phyloP scores from a whole-genome alignment of 2,113 vertebrate species.

The Craseonycteris thonglongyai region DNA sequence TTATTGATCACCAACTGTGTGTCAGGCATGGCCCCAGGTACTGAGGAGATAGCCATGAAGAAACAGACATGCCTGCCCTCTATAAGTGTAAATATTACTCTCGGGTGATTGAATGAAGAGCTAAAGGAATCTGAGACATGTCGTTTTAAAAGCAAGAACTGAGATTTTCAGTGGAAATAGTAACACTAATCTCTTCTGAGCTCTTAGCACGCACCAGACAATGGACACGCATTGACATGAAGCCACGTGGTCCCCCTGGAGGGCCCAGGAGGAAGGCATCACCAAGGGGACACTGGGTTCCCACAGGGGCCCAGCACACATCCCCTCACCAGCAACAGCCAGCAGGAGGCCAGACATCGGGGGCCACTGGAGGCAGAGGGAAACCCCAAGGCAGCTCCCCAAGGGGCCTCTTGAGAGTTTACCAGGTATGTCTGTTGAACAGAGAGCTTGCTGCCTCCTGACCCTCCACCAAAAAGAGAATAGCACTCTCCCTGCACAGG shows the following conservation, averaged over 20 bases:
- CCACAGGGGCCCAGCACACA: not conserved
- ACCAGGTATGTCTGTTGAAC: too few relatives aligned
- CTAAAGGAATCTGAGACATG: not conserved
- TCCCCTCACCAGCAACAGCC: not conserved
- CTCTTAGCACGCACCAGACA: not conserved
- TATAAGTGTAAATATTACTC: not conserved
- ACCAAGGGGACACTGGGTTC: not conserved
- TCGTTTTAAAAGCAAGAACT: not conserved
- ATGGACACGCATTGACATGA: not conserved
- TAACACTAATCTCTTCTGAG: not conserved
- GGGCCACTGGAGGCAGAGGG: not conserved
- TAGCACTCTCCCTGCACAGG: not conserved
- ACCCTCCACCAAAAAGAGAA: not conserved
- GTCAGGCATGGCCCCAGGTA: fast-evolving
- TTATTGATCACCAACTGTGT: not conserved
- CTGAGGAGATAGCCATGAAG: not conserved
- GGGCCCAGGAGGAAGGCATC: not conserved
- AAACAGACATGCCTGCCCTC: not conserved
- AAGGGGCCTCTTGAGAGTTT: not conserved
- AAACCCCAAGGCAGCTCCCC: not conserved
- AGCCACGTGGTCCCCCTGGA: too few relatives aligned
- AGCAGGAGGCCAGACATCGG: not conserved
- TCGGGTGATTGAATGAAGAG: not conserved
- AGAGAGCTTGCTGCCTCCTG: not conserved
- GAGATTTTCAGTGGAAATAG: not conserved